Base-by-base conservation (phyloP, 1,140 invertebrate species). In the Zelostemma sp. region DNA sequence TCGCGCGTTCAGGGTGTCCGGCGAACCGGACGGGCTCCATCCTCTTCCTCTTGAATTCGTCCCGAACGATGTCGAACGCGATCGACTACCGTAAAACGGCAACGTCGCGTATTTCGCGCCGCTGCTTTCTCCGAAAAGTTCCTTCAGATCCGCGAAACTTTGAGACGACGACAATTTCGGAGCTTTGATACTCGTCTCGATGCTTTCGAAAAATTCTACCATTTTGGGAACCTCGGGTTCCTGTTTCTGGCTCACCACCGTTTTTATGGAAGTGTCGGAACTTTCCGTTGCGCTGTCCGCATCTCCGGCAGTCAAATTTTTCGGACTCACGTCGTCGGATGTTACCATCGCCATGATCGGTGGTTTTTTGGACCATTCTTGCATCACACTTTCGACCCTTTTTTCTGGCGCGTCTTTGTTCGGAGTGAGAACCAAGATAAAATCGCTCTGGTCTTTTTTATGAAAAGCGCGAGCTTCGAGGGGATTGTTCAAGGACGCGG, bases 191-290 rank as follows among this genome's bases (percentile, higher is more conserved):
- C n/a, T n/a, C 15, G 12, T 11, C 16, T 6, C 16, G 2, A 12
- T 33, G 1, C 4, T 16, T 80, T 94, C 93, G 74, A 93, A 94
- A 81, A 92, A 94, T 75, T 93, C 90, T 1, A 94, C 91, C 80
- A 93, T 94, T 55, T 89, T 88, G 41, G 88, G 87, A 0, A 93
- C 89, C 51, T 90, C 88, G 0, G 50, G 76, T 76, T 78, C 79
- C 1, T 54, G 54, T 16, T 62, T 80, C 41, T 84, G 81, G 58
- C 87, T 84, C 18, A 92, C 89, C 0, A 90, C 91, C 8, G 89
- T 92, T 78, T 83, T 88, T 2, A 89, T 88, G 0, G 91, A 92
- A 19, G 88, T 85, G 62, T 92, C 91, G 0, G 91, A 92, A 71
- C 90, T 90, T n/a, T 86, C 90, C 5, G 89, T 85, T 0, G 77